These are phyloP conservation scores for Drosophila dunni DNA, from an alignment of 1,140 invertebrate species.

Conservation along the genomic window DNA sequence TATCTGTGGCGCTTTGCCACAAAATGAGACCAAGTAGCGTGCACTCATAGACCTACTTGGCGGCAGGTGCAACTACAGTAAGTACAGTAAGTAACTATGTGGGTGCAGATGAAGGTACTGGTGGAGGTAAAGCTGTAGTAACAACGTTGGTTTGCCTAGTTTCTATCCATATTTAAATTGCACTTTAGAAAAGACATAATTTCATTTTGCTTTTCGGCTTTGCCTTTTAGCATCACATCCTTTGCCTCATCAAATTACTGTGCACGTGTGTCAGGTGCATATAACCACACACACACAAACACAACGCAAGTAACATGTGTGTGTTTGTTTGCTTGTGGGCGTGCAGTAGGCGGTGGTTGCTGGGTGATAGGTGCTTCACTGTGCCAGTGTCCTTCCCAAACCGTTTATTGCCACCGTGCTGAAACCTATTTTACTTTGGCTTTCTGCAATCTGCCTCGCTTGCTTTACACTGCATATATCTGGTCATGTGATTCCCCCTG, in stretches of 20 bases:
- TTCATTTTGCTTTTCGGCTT: constrained; percentile 69
- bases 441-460: constrained; percentile 26
- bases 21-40: constrained; percentile 58
- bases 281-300: constrained; percentile 9
- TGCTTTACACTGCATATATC: constrained; percentile 2
- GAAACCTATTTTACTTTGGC: constrained; percentile 60
- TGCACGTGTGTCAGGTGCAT: constrained; percentile 69
- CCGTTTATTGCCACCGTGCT: constrained; percentile 60
- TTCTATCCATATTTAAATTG: constrained; percentile 71
- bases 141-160: constrained; percentile 55
- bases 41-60: constrained; percentile 36
- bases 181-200: constrained; percentile 76
- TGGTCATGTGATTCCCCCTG: constrained; percentile 18
- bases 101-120: background rate
- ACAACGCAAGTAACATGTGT: background rate
- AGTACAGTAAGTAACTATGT: background rate
- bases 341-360: background rate
- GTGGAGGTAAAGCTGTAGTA: background rate
- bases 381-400: constrained; percentile 8
- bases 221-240: constrained; percentile 48
- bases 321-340: constrained; percentile 10
- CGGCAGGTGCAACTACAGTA: constrained; percentile 5
- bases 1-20: constrained; percentile 42
- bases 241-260: constrained; percentile 71
- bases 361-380: background rate